Base-by-base conservation (phyloP, 2,888 invertebrate species). In the Cephus runcator region DNA sequence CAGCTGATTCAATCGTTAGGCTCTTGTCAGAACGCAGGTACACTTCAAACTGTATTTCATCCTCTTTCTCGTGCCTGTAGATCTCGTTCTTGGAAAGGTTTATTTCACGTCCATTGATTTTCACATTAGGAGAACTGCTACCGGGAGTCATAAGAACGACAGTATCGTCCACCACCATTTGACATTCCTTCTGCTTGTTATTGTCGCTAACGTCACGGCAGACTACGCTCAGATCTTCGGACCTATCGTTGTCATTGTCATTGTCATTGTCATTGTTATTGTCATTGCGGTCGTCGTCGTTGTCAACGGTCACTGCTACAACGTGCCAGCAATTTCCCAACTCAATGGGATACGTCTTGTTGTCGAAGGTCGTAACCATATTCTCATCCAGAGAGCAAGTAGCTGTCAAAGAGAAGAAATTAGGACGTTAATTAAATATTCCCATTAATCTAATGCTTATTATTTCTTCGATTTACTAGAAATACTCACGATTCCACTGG, bases 311-410 rank as follows among this genome's bases (percentile, higher is more conserved):
- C 69, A 93, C 93, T 89, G 94, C 90, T 79, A 93, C 92, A 0
- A 95, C 94, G 84, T 95, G 94, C 95, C 95, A 95, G 40, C 93
- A 93, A 71, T 92, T 85, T 86, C 92, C 91, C 87, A 92, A 83
- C 56, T 92, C 89, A 83, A 94, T 92, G 15, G 93, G 92, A 88
- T 94, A 95, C 40, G 93, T 92, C 71, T 92, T 93, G 87, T 94
- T 93, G 91, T 95, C 95, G 91, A 96, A 96, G 1, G 96, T 95
- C 82, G 91, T 93, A 75, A 94, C 92, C 76, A 91, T 91, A 76
- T 91, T 92, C 56, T 93, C 91, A 82, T 95, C 95, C 73, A 96
- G 89, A 6, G 93, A 92, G 87, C 96, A 96, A 84, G 92, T 92
- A 74, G 93, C 95, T 95, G 90, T 79, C 90, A 91, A 81, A 40